A percentile compares a stretch with the other conserved stretches of the same genome.
Evolutionary conservation across 2,113 vertebrate genomes (phyloP).

Genomic region (Egretta garzetta): DNA sequence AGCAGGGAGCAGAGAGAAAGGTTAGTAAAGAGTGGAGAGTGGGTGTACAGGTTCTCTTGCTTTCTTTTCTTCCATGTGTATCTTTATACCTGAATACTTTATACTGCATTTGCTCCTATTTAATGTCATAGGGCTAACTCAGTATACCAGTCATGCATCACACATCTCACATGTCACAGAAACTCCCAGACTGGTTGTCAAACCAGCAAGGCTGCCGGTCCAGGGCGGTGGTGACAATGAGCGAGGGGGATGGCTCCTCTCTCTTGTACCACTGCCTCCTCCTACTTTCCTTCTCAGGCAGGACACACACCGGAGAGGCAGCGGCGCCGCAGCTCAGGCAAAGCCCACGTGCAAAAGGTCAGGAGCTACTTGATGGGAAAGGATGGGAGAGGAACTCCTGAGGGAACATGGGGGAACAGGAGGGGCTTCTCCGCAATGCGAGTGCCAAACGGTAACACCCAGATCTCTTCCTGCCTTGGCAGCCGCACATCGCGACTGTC

Average conservation of each 20-base stretch:
- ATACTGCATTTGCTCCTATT: not conserved
- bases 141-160: not conserved
- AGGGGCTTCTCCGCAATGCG: not conserved
- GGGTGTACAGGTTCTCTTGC: not conserved
- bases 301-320: not conserved
- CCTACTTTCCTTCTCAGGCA: not conserved
- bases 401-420: constrained; percentile 7
- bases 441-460: constrained; percentile 30
- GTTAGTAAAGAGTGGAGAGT: not conserved
- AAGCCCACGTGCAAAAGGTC: not conserved
- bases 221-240: not conserved
- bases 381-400: constrained; percentile 40
- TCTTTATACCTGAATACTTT: not conserved
- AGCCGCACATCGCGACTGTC: rapidly evolving
- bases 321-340: rapidly evolving
- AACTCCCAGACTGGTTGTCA: not conserved
- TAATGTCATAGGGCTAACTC: not conserved
- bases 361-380: constrained; percentile 30
- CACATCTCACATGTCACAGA: not conserved
- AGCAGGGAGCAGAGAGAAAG: not conserved
- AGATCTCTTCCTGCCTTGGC: constrained; percentile 45
- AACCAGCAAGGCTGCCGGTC: not conserved
- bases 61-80: not conserved
- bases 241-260: not conserved
- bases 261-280: rapidly evolving